These are phyloP conservation scores for Steatocranus sp. DNA, from an alignment of 2,797 vertebrate genomes.

Conservation along the genomic window DNA sequence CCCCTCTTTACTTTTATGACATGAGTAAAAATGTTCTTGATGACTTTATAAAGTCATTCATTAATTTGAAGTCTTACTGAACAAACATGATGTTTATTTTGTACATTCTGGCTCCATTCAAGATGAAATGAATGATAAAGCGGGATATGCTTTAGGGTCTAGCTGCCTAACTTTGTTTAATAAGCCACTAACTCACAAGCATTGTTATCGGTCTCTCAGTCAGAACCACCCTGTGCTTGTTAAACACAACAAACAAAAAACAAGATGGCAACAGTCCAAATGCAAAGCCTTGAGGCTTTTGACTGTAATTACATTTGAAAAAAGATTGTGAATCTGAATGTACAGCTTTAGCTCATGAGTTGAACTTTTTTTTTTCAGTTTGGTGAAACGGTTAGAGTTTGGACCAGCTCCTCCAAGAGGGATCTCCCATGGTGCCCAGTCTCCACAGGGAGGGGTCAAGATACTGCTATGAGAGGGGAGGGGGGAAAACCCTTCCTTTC, in stretches of 20 bases:
- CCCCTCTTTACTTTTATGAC: background rate
- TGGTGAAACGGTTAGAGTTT: slow-evolving; percentile 89
- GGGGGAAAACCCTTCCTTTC: fast-evolving
- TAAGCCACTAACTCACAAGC: background rate
- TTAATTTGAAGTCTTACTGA: background rate
- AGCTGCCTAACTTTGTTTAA: background rate
- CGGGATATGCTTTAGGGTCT: background rate
- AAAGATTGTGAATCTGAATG: background rate
- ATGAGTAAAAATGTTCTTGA: background rate
- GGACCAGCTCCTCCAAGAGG: slow-evolving; percentile 73
- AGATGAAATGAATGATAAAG: background rate
- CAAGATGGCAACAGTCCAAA: background rate
- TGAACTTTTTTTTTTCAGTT: slow-evolving; percentile 72
- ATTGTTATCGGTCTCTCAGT: background rate
- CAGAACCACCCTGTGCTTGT: background rate
- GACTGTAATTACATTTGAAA: background rate
- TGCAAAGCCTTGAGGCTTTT: background rate
- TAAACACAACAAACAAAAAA: background rate
- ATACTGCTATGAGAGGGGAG: slow-evolving; percentile 84
- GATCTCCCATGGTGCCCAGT: slow-evolving; percentile 70
- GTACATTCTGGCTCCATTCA: background rate
- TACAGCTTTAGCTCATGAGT: background rate
- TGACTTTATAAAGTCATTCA: background rate
- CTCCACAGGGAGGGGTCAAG: slow-evolving; percentile 89
- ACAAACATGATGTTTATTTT: background rate